A percentile compares a stretch with the other conserved stretches of the same genome.
Evolutionary conservation across 2,113 vertebrate species (phyloP).

Genomic region (Phalacrocorax carbo): DNA sequence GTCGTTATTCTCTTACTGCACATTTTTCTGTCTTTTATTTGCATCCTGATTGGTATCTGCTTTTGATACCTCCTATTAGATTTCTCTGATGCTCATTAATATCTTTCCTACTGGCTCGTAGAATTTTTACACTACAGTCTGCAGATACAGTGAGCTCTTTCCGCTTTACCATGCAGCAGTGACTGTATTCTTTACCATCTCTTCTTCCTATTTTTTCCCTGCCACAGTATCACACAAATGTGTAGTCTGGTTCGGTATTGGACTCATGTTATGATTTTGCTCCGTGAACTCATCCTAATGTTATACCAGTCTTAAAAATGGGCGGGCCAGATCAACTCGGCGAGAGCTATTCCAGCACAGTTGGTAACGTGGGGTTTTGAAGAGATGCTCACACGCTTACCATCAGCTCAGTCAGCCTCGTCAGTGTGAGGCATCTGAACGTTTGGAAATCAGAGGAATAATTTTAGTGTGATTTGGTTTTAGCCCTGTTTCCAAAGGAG

Average conservation of each 20-base stretch:
- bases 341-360: fast-evolving
- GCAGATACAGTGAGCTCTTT: neutral
- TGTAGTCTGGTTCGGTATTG: neutral
- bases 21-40: neutral
- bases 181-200: neutral
- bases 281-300: neutral
- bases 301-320: neutral
- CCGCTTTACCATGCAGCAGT: neutral
- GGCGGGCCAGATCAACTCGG: neutral
- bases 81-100: slow-evolving; percentile 19
- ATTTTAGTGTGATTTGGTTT: neutral
- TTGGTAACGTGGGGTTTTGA: neutral
- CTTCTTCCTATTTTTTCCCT: neutral
- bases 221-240: neutral
- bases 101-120: neutral
- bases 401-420: neutral
- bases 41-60: neutral
- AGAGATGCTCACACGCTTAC: neutral
- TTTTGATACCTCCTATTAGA: slow-evolving; percentile 26
- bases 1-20: neutral
- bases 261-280: neutral
- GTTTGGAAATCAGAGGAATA: neutral
- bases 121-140: neutral
- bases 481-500: neutral
- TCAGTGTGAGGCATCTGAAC: neutral